Conservation (phyloP, 2,797 vertebrate genomes). For the Betta splendens region DNA sequence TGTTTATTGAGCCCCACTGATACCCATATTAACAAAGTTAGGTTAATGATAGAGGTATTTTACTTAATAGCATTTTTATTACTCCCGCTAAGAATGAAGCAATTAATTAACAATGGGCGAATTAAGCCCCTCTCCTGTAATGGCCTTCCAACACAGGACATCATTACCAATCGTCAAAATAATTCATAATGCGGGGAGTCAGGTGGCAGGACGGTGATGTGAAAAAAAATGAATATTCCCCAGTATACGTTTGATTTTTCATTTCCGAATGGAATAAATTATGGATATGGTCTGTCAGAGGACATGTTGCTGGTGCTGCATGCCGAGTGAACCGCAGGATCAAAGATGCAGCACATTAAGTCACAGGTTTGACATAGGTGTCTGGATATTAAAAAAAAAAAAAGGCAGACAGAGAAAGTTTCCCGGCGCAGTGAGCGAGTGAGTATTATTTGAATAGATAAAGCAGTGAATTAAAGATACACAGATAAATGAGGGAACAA, state of each 20-base stretch:
- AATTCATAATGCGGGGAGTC: slow-evolving; percentile 78
- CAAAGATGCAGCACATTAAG: slow-evolving; percentile 52
- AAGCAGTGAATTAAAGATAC: slow-evolving; percentile 67
- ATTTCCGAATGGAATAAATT: slow-evolving; percentile 74
- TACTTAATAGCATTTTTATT: slow-evolving; percentile 89
- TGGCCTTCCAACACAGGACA: slow-evolving; percentile 82
- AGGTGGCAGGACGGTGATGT: slow-evolving; percentile 59
- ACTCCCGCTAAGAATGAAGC: slow-evolving; percentile 82
- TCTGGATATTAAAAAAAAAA: not conserved
- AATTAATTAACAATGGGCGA: slow-evolving; percentile 84
- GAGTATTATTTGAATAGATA: slow-evolving; percentile 60
- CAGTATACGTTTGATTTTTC: slow-evolving; percentile 67
- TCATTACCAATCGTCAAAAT: slow-evolving; percentile 80
- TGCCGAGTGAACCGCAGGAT: slow-evolving; percentile 61
- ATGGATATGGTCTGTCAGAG: slow-evolving; percentile 68
- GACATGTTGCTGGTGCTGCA: slow-evolving; percentile 62
- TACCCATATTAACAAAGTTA: slow-evolving; percentile 86
- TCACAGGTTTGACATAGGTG: slow-evolving; percentile 42
- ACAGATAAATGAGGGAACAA: slow-evolving; percentile 51
- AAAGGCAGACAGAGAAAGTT: slow-evolving; percentile 13
- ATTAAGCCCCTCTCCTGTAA: slow-evolving; percentile 80
- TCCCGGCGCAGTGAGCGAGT: slow-evolving; percentile 33
- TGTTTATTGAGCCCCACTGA: slow-evolving; percentile 85
- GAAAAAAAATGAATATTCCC: slow-evolving; percentile 67
- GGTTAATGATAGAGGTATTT: slow-evolving; percentile 89